Conservation (phyloP, 1,140 invertebrate genomes). For the Platorchestia sp. region DNA sequence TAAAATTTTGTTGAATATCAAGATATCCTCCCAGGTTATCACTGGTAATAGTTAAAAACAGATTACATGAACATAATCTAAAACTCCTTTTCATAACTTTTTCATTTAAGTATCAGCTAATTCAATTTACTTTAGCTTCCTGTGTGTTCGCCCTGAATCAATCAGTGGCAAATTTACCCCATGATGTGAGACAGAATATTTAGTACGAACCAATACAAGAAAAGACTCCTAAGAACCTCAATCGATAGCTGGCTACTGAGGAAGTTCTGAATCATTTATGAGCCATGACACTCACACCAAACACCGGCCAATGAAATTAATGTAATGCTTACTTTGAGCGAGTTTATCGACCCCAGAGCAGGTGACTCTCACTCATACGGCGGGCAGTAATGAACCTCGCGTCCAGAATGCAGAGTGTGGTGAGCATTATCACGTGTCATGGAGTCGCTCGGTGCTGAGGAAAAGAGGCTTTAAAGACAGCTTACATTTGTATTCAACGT, state of each 20-base stretch:
- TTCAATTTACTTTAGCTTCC: no score
- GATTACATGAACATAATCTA: no score
- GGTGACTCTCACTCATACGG: neutral
- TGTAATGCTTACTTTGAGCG: neutral
- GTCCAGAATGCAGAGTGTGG: neutral
- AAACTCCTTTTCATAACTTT: no score
- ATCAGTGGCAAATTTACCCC: neutral
- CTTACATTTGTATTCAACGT: neutral
- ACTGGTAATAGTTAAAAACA: no score
- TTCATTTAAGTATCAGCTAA: neutral
- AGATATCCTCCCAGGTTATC: no score
- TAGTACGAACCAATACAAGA: neutral
- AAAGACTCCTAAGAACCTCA: neutral
- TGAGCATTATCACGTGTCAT: neutral
- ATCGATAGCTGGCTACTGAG: neutral
- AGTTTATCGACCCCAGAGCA: neutral
- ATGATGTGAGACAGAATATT: neutral
- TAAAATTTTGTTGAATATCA: no score
- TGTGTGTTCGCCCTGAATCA: no score
- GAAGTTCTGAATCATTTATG: neutral
- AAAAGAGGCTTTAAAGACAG: neutral
- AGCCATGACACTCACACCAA: neutral
- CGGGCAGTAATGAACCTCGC: neutral
- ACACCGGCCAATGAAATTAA: neutral
- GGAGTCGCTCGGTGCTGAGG: neutral